phyloP scores from a whole-genome alignment of 2,797 vertebrate species.

The Lepilemur ruficaudatus region DNA sequence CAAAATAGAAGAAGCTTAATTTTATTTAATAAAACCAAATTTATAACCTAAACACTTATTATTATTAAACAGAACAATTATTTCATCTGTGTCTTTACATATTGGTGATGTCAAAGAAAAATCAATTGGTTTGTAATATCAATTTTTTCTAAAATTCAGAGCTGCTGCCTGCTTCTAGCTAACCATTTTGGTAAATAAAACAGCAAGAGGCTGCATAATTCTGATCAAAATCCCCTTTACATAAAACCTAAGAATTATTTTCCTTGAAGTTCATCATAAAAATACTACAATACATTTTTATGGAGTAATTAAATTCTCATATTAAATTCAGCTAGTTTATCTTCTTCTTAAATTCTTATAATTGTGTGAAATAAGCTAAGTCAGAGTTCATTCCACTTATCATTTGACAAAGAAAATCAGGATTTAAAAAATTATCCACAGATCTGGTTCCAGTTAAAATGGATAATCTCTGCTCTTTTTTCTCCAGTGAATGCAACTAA shows the following conservation, averaged over 20 bases:
- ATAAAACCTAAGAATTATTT: neutral
- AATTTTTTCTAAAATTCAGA: neutral
- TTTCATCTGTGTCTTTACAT: constrained; percentile 5
- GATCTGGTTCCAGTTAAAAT: neutral
- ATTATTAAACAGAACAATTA: neutral
- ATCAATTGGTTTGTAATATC: neutral
- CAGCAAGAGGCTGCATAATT: neutral
- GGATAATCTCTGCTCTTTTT: neutral
- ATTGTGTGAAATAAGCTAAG: neutral
- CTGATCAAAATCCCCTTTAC: neutral
- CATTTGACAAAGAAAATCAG: neutral
- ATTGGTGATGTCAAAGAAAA: neutral
- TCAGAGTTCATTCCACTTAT: neutral
- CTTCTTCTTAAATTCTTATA: neutral
- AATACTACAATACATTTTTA: neutral
- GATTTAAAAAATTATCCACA: neutral
- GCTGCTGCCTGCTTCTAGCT: neutral
- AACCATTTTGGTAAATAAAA: neutral
- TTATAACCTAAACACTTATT: neutral
- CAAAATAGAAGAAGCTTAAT: neutral
- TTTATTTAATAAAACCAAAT: constrained; percentile 42
- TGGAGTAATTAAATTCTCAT: constrained; percentile 20
- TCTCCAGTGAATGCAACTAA: neutral
- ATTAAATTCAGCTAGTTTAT: neutral
- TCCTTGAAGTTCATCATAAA: neutral